Evolutionary conservation across 2,888 invertebrate genomes (phyloP).

Genomic region (Adelphocoris suturalis): DNA sequence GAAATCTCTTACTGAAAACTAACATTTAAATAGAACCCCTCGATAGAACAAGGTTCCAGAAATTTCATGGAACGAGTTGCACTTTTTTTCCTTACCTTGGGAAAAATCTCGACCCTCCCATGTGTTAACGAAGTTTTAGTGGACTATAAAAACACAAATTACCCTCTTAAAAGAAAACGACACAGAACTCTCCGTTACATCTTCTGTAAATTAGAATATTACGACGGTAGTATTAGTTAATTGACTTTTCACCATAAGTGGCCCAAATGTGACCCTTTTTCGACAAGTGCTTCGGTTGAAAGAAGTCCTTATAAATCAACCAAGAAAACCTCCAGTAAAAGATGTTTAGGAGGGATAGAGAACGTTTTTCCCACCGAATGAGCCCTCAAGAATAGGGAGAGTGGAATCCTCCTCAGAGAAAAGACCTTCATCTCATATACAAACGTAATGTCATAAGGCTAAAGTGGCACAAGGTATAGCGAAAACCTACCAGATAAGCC

Average conservation of each 20-base stretch:
- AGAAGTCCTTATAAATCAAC: not conserved
- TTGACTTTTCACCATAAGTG: not conserved
- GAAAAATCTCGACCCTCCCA: not conserved
- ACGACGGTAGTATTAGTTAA: not conserved
- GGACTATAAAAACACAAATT: not conserved
- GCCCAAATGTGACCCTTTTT: not conserved
- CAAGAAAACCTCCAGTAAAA: not conserved
- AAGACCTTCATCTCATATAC: constrained; percentile 37
- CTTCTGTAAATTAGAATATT: not conserved
- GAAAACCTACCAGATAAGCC: constrained; percentile 46
- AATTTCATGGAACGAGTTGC: no score
- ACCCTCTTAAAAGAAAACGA: not conserved
- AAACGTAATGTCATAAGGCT: constrained; percentile 54
- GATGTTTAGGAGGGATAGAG: not conserved
- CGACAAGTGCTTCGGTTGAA: not conserved
- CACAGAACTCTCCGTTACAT: not conserved
- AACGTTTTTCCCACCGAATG: not conserved
- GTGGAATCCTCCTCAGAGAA: not conserved
- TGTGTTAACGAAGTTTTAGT: not conserved
- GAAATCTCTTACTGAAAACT: no score
- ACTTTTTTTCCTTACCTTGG: not conserved
- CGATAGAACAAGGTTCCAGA: no score
- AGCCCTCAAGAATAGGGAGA: not conserved
- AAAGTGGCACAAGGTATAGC: constrained; percentile 50
- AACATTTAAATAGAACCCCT: no score